phyloP scores from a whole-genome alignment of 2,797 vertebrate genomes.

The Rhinoraja longicauda region DNA sequence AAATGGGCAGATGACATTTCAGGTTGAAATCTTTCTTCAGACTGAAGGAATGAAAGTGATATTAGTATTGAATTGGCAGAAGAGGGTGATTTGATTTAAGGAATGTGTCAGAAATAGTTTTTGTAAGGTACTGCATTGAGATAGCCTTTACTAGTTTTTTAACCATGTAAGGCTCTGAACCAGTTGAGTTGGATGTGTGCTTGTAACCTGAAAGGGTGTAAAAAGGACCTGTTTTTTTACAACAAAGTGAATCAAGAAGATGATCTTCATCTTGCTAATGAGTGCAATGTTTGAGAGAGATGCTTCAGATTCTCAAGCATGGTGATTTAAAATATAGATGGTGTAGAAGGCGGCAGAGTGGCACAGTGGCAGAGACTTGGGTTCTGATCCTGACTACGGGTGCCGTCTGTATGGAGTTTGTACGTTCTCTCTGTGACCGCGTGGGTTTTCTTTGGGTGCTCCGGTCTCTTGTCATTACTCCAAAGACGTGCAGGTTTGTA shows the following conservation, averaged over 20 bases:
- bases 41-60: not conserved
- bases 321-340: too few species aligned
- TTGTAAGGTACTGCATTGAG: not conserved
- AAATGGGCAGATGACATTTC: too few species aligned
- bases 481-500: too few species aligned
- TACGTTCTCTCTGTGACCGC: too few species aligned
- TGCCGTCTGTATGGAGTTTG: too few species aligned
- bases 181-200: not conserved
- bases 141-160: not conserved
- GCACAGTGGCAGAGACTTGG: too few species aligned
- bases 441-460: too few species aligned
- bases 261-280: not conserved
- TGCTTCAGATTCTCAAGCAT: not conserved
- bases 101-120: not conserved
- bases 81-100: not conserved
- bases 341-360: too few species aligned
- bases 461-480: too few species aligned
- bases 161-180: not conserved
- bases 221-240: not conserved
- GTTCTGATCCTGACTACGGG: too few species aligned
- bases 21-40: too few species aligned
- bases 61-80: not conserved
- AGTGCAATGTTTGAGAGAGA: not conserved
- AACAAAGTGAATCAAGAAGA: not conserved
- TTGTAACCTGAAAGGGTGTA: not conserved